Base-by-base conservation (phyloP, 2,888 invertebrate species). In the Drosophila longiperda region DNA sequence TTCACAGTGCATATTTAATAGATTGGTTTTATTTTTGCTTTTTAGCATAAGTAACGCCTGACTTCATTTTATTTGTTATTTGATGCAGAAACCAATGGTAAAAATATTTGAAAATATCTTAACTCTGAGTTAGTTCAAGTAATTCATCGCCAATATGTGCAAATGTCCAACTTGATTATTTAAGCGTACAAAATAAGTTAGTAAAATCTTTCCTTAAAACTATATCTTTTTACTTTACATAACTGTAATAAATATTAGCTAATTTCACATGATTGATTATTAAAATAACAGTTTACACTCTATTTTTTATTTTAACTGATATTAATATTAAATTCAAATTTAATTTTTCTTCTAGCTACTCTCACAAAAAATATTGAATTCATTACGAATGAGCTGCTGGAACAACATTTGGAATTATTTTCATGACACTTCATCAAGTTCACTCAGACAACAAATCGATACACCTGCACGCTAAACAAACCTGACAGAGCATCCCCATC, bases 1-100 rank as follows among this genome's bases (percentile, higher is more conserved):
- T 85, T 83, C 67, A 66, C 73, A 65, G 68, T 80, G 89, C 66
- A 89, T 84, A 89, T 83, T 89, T 78, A 84, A 84, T 83, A 80
- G 69, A 83, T 73, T 72, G 78, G 38, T 68, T 73, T 70, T 53
- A 52, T 62, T 61, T 75, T 53, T 52, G 26, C 6, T 20, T 74
- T 79, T 60, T 33, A 29, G 29, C 74, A 32, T 62, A 66, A 36
- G 38, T 29, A 58, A 49, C 26, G 53, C 29, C 52, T 66, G 26
- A 45, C 40, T 66, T 54, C 45, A 57, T 52, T 52, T 59, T 29
- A 58, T 52, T 38, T 49, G 62, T 17, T 12, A n/a, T 58, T 50
- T 50, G 52, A 26, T 49, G 33, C 66, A 36, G 40, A 54, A 33
- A 23, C 36, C 48, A 62, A 60, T 52, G 36, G 7, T 7, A 9